Evolutionary conservation across 2,888 invertebrate species (phyloP).

Genomic region (Trachelus stipa): DNA sequence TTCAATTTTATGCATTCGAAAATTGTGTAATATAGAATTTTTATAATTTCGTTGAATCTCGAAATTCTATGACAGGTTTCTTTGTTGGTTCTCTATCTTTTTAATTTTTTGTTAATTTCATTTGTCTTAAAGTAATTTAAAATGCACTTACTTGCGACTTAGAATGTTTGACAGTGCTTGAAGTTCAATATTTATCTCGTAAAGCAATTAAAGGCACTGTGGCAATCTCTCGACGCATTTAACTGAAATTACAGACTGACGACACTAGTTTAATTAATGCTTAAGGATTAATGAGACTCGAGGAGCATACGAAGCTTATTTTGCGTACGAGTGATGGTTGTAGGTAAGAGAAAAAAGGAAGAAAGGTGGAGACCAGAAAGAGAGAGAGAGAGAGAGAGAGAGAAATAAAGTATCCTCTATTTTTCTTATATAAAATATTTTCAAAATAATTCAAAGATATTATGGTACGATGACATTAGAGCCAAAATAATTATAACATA

Average conservation of each 20-base stretch:
- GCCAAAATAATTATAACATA: constrained; percentile 10
- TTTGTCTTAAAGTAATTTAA: neutral
- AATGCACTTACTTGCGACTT: neutral
- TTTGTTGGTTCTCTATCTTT: neutral
- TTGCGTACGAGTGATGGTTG: neutral
- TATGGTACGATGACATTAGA: constrained; percentile 15
- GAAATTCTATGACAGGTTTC: neutral
- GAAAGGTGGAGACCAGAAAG: neutral
- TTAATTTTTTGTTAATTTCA: neutral
- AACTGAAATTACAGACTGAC: constrained; percentile 38
- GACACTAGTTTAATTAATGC: constrained; percentile 32
- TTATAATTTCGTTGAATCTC: neutral
- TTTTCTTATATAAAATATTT: constrained; percentile 46
- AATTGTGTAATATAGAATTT: neutral
- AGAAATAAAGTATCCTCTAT: constrained; percentile 29
- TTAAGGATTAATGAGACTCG: constrained; percentile 15
- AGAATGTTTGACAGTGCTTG: neutral
- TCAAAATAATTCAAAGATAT: constrained; percentile 22
- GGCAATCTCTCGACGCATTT: constrained; percentile 5
- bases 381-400: neutral
- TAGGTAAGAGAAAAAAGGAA: neutral
- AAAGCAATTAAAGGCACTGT: neutral
- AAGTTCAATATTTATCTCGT: neutral
- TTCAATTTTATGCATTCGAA: neutral
- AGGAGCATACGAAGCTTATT: neutral